Evolutionary conservation across 1,140 invertebrate species (phyloP).

Genomic region (Nasonia giraulti): DNA sequence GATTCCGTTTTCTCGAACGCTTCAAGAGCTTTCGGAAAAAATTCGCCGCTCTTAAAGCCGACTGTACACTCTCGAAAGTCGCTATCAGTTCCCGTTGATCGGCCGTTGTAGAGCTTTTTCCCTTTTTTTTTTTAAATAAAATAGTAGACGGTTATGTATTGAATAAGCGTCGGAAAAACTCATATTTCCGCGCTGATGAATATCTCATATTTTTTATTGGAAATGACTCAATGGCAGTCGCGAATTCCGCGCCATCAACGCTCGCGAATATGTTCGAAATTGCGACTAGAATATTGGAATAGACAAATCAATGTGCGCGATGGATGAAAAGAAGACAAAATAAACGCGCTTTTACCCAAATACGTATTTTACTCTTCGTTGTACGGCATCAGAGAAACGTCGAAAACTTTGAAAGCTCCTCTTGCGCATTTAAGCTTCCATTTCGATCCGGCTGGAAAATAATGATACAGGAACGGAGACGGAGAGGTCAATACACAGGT

Average conservation of each 20-base stretch:
- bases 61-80: too few species aligned
- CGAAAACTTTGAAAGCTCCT: background rate
- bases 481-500: constrained; percentile 18
- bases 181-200: too few species aligned
- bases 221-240: too few species aligned
- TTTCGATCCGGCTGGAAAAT: background rate
- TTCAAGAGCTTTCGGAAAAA: background rate
- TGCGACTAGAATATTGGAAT: too few species aligned
- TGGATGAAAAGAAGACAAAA: background rate
- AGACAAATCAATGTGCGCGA: background rate
- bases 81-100: too few species aligned
- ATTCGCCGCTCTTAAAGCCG: background rate
- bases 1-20: background rate
- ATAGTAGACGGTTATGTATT: too few species aligned
- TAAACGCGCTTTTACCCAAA: background rate
- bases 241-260: too few species aligned
- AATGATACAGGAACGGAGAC: constrained; percentile 3
- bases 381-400: background rate
- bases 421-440: background rate
- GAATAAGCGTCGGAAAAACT: too few species aligned
- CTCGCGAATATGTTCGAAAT: too few species aligned
- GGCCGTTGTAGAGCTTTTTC: too few species aligned
- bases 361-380: background rate
- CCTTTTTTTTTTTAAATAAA: too few species aligned
- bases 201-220: too few species aligned